Base-by-base conservation (phyloP, 2,797 vertebrate species). In the Acanthopagrus latus region DNA sequence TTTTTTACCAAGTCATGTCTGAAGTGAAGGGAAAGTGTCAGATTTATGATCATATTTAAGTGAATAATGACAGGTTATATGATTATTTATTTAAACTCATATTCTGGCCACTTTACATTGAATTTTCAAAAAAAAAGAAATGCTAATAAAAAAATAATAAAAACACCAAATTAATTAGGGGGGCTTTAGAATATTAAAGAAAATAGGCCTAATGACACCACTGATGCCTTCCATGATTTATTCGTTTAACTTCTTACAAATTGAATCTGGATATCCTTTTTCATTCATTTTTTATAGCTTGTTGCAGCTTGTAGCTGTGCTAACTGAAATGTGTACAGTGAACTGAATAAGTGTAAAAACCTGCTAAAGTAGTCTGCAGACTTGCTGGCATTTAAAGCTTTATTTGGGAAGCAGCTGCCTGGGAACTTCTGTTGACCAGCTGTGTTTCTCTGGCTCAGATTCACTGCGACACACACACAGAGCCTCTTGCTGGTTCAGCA, bases 401-500 rank as follows among this genome's bases (percentile, higher is more conserved):
- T 82, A 82, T 85, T 81, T 67, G 82, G 78, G 78, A 67, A 79
- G 81, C 86, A 91, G 76, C 81, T 91, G 89, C 65, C 65, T 27
- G 38, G 67, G 58, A 90, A 83, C 83, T 83, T 85, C 76, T 91
- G 89, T 84, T 88, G 75, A 81, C 81, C 87, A 91, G 89, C 89
- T 91, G 87, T 80, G 82, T 86, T 84, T 87, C 71, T 82, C 72
- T 89, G 80, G 82, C 81, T 85, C 46, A 71, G 46, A 82, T 76
- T 78, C 76, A 69, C 66, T 64, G 56, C 0, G 12, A 75, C 68
- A 62, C 65, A 68, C 63, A 56, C 6, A 54, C 51, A 71, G 11
- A 77, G 48, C 17, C 65, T 58, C 72, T 76, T 62, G 81, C 86
- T 86, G 86, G 69, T 89, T 91, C 86, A 91, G 86, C 89, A 89